A percentile compares a stretch with the other conserved stretches of the same genome.
phyloP scores from a whole-genome alignment of 35 echinoderm and acorn worm genomes.

The Anneissia japonica region DNA sequence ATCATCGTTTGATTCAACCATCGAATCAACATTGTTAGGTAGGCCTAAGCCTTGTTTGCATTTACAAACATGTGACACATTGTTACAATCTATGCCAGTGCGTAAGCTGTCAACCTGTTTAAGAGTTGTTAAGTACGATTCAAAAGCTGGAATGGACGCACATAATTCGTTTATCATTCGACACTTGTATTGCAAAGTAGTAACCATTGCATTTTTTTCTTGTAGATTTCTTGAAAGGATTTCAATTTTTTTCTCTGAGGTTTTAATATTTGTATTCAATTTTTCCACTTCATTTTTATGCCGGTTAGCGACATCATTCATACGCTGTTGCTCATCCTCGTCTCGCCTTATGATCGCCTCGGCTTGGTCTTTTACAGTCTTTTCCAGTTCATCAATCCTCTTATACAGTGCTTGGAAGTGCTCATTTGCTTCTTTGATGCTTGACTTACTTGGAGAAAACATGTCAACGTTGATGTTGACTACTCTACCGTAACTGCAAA shows the following conservation, averaged over 20 bases:
- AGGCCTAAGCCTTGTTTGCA: background rate
- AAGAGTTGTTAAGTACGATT: background rate
- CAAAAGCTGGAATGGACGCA: background rate
- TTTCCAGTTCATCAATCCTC: slow-evolving; percentile 56
- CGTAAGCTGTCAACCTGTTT: background rate
- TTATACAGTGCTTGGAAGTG: slow-evolving; percentile 67
- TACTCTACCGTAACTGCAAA: too few relatives aligned
- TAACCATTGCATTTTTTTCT: background rate
- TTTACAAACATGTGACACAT: background rate
- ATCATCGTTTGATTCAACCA: background rate
- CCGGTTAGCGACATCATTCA: slow-evolving; percentile 15
- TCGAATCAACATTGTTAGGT: background rate
- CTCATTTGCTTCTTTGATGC: slow-evolving; percentile 73
- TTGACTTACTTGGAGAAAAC: slow-evolving; percentile 53
- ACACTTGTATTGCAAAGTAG: slow-evolving; percentile 3
- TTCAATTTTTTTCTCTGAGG: slow-evolving; percentile 27
- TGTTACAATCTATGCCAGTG: background rate
- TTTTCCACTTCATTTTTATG: slow-evolving; percentile 54
- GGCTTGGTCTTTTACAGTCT: slow-evolving; percentile 76
- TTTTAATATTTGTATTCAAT: slow-evolving; percentile 27
- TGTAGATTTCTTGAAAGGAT: background rate
- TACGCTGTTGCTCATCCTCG: slow-evolving; percentile 16
- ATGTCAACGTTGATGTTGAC: background rate
- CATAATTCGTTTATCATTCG: background rate
- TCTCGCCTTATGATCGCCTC: slow-evolving; percentile 57